Percentiles rank a stretch among this genome's conserved stretches.
These are phyloP conservation scores for Anthopleura sola DNA, from an alignment of 64 coral and sea anemone species.

Conservation along the genomic window DNA sequence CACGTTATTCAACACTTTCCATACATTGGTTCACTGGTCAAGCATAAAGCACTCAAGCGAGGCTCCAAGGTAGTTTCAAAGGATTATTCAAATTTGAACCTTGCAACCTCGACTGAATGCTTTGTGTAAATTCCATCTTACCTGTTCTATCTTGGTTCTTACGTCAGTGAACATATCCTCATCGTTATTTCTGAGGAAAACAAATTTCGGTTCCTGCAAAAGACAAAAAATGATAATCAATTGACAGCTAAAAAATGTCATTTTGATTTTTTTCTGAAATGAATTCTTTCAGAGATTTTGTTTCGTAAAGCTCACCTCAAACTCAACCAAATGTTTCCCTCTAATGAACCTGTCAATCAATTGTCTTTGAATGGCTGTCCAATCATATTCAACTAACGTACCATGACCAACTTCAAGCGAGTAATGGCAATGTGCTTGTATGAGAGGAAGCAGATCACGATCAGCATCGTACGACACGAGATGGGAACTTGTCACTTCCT, in stretches of 20 bases:
- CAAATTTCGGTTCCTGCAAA: neutral
- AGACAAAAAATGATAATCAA: neutral
- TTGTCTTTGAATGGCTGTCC: slow-evolving; percentile 68
- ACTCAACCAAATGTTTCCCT: slow-evolving; percentile 62
- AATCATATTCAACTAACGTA: slow-evolving; percentile 70
- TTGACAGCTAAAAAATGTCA: neutral
- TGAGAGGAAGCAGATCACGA: slow-evolving; percentile 63
- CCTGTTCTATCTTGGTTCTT: neutral
- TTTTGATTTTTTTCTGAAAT: too few species aligned
- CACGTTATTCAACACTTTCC: too few species aligned
- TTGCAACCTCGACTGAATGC: too few species aligned
- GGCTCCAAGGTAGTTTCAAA: too few species aligned
- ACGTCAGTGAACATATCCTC: neutral
- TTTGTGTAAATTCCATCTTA: neutral
- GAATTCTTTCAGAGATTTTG: neutral
- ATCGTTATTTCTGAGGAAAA: neutral
- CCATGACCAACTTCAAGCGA: slow-evolving; percentile 75
- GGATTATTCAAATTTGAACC: too few species aligned
- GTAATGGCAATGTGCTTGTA: slow-evolving; percentile 72
- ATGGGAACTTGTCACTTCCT: slow-evolving; percentile 53
- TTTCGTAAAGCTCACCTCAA: slow-evolving; percentile 30
- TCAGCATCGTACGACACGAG: slow-evolving; percentile 65
- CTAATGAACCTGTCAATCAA: slow-evolving; percentile 82
- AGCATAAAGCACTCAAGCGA: too few species aligned
- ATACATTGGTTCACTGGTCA: too few species aligned